These are phyloP conservation scores for Odontophorus gujanensis DNA, from an alignment of 2,113 vertebrate species.

Conservation along the genomic window DNA sequence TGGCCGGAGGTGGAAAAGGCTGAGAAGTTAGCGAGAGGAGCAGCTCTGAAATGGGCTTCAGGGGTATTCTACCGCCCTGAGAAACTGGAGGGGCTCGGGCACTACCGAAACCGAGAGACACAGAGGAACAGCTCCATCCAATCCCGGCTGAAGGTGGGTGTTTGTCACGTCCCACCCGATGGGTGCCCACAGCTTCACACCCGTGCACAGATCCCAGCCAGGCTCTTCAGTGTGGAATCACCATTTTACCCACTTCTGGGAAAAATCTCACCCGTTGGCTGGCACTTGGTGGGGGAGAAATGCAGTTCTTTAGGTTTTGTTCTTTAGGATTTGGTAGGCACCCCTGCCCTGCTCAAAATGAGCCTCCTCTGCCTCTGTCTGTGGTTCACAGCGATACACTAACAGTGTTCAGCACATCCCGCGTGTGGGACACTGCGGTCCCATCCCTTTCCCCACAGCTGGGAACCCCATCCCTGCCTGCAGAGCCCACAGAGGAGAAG, in stretches of 20 bases:
- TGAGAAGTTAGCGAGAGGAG: conserved; percentile 89
- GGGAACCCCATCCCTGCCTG: neutral
- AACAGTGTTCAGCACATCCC: neutral
- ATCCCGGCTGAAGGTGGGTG: conserved; percentile 91
- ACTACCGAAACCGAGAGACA: conserved; percentile 90
- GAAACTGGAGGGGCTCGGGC: conserved; percentile 87
- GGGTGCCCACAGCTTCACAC: neutral
- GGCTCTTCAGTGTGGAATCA: accelerated
- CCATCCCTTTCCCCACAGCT: accelerated
- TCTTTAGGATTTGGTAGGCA: neutral
- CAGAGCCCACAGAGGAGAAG: neutral
- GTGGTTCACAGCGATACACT: neutral
- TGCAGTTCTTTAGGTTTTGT: neutral
- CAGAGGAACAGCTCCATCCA: conserved; percentile 92
- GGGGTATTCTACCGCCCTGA: conserved; percentile 92
- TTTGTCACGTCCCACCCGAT: neutral
- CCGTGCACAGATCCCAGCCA: neutral
- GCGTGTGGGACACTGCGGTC: accelerated
- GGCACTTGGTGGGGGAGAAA: neutral
- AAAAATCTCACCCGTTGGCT: neutral
- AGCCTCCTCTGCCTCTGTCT: accelerated
- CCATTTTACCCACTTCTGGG: neutral
- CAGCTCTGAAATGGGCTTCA: conserved; percentile 96
- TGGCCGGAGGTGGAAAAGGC: conserved; percentile 86
- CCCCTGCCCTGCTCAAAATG: neutral